These are phyloP conservation scores for Neosilurus hyrtlii DNA, from an alignment of 2,797 vertebrate genomes.

Conservation along the genomic window DNA sequence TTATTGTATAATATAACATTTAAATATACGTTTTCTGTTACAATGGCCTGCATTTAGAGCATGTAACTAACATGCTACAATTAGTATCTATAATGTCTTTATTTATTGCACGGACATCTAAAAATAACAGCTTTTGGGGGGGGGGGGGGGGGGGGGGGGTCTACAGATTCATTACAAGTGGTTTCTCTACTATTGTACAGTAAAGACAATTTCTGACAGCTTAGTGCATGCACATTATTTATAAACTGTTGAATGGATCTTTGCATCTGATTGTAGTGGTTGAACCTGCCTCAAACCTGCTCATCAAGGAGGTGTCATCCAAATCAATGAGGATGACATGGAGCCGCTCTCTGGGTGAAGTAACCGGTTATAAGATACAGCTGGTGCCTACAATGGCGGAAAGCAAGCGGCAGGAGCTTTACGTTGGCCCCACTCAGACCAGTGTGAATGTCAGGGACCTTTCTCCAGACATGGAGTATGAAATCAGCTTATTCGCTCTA, in stretches of 20 bases:
- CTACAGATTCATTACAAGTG: neutral
- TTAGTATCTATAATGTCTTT: neutral
- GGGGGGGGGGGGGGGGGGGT: too few species aligned
- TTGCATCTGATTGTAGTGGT: constrained; percentile 70
- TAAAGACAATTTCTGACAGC: neutral
- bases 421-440: constrained; percentile 78
- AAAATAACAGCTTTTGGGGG: neutral
- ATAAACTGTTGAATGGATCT: neutral
- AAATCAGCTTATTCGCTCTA: constrained; percentile 86
- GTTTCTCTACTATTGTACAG: neutral
- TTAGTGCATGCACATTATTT: neutral
- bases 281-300: constrained; percentile 84
- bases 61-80: neutral
- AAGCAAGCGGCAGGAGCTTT: constrained; percentile 80
- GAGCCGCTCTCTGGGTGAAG: constrained; percentile 80
- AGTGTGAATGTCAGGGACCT: constrained; percentile 82
- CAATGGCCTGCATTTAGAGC: neutral
- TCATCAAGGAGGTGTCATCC: constrained; percentile 83
- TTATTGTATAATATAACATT: neutral
- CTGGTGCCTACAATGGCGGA: constrained; percentile 83
- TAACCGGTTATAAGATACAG: constrained; percentile 87
- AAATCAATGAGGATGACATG: constrained; percentile 86
- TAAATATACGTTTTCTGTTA: neutral
- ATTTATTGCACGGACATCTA: neutral
- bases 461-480: constrained; percentile 85